Evolutionary conservation across 2,888 invertebrate species (phyloP), one percentile per base, ranked within the genome.

Genomic region (Nomada lathburiana): DNA sequence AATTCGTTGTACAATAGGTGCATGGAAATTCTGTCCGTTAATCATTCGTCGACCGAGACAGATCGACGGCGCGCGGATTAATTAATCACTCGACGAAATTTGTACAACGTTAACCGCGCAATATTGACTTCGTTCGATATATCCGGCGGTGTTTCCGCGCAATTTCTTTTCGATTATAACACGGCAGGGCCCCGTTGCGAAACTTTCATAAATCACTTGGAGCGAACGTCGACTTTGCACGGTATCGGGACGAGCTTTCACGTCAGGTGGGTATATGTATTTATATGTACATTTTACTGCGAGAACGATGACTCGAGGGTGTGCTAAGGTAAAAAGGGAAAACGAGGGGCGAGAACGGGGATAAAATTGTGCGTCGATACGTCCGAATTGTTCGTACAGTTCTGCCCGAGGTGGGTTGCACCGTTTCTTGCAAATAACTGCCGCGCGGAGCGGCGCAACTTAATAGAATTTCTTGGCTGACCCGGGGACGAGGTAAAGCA

Each of bases 391-490:
- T 44, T 76, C 52, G 59, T 53, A 11, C 42, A 71, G 42, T 60
- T 55, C 20, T 42, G 44, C 20, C 64, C 2, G 1, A 36, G 36
- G 29, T 29, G 10, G 55, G 47, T 10, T 53, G 47, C 18, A 62
- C 36, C 26, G 23, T 63, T 67, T 77, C n/a, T 80, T 62, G 26
- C 67, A 72, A 80, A 77, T 72, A 80, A 80, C 77, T 26, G 47
- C 53, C 70, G 60, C 16, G n/a, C 60, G 60, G 26, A 42, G 67
- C 20, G 42, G 57, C 65, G 16, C 42, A 1, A 36, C 42, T 3
- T 77, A 80, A 80, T 77, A 63, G 80, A 80, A 80, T 80, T 72
- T 80, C 71, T 57, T 50, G 60, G 59, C 2, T 57, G 70, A 62
- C 65, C 65, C 55, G 16, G 10, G 20, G 13, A 9, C 47, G 18